Evolutionary conservation across 2,888 invertebrate species (phyloP), one percentile per base, ranked within the genome.

Genomic region (Gastracanthus pulcherrimus): DNA sequence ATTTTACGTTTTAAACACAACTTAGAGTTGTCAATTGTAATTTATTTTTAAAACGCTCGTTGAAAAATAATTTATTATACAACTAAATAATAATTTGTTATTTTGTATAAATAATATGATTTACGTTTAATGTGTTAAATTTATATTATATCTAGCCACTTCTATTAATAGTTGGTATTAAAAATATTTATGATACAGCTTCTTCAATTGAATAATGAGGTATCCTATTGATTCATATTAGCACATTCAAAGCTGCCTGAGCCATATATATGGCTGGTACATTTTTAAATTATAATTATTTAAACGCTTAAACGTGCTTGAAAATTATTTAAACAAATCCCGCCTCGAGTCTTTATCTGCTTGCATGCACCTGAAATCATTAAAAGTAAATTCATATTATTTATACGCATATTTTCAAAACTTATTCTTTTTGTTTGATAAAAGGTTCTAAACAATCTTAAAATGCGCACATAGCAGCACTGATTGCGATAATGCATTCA

Each of bases 171-270:
- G 67, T 45, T 45, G 45, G 45, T 26, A 45, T 41, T 45, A 69
- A 69, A 31, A 69, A 29, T 74, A 26, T 74, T 71, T 51, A 31
- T 1, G 34, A 36, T 41, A 64, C 71, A 38, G 34, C 51, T 48
- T 5, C 26, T 58, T 66, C 58, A 72, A 72, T 72, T 67, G 67
- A 74, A 79, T 67, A 74, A 66, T 19, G 41, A 45, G 48, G 41
- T 60, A 13, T 66, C 67, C 72, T 45, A 79, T 74, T 74, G 55
- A 72, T 72, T 45, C 72, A 79, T 58, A 45, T 71, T 71, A 64
- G 23, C 36, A n/a, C 55, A 55, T 31, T 31, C 31, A 45, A 64
- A 55, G 31, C 31, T 36, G 23, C 45, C 23, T 36, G 48, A 31
- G 26, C 5, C 69, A 11, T 16, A 5, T 19, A 34, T 62, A 45